Evolutionary conservation across 2,888 invertebrate species (phyloP).

Genomic region (Cinara cedri): DNA sequence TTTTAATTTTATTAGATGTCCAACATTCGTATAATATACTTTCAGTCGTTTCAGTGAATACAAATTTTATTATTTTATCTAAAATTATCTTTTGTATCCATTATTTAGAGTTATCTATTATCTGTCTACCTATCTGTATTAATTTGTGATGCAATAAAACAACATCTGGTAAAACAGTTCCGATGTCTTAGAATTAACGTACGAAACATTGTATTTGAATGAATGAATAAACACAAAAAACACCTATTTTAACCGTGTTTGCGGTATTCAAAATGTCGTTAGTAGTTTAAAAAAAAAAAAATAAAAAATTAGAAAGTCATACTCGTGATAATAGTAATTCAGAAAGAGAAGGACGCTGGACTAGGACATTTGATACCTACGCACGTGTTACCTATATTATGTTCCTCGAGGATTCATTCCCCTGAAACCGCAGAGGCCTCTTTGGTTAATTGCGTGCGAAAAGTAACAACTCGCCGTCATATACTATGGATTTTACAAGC

Average conservation of each 20-base stretch:
- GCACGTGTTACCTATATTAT: neutral
- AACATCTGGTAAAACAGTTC: too few relatives aligned
- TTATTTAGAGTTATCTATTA: too few relatives aligned
- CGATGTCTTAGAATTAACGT: neutral
- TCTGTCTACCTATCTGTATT: too few relatives aligned
- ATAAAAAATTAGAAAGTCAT: conserved; percentile 42
- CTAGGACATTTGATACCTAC: conserved; percentile 40
- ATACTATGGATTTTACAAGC: neutral
- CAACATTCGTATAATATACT: too few relatives aligned
- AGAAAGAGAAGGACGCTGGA: conserved; percentile 28
- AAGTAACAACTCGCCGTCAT: neutral
- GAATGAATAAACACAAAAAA: neutral
- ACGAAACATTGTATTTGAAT: neutral
- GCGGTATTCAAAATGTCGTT: conserved; percentile 28
- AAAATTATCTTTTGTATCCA: too few relatives aligned
- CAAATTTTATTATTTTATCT: too few relatives aligned
- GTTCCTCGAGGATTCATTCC: conserved; percentile 23
- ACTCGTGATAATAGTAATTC: conserved; percentile 23
- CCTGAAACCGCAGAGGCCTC: neutral
- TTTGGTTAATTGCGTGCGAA: conserved; percentile 23
- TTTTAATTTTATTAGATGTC: conserved; percentile 15
- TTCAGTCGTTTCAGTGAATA: too few relatives aligned
- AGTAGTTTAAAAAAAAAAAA: conserved; percentile 42
- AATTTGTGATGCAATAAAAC: too few relatives aligned
- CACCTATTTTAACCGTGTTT: neutral